These are phyloP conservation scores for Calcarius lapponicus DNA, from an alignment of 2,797 vertebrate species.

Conservation along the genomic window DNA sequence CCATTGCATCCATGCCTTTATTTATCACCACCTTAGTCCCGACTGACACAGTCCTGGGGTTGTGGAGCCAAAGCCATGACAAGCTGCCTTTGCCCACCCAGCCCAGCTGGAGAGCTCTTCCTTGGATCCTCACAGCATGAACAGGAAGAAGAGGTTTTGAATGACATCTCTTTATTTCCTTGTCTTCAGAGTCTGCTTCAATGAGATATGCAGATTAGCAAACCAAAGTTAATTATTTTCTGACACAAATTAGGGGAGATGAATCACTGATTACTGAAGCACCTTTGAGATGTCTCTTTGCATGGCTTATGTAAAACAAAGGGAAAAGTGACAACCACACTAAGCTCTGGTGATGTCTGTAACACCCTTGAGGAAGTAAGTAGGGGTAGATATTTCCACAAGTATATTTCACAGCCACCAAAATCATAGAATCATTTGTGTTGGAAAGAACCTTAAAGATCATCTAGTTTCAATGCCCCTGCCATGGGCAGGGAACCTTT, in stretches of 20 bases:
- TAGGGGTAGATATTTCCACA: background rate
- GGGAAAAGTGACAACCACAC: background rate
- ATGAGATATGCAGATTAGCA: conserved; percentile 45
- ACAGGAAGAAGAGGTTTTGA: background rate
- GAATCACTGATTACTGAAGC: conserved; percentile 46
- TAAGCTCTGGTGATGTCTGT: background rate
- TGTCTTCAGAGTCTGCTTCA: conserved; percentile 4
- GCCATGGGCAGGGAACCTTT: background rate
- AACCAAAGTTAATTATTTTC: conserved; percentile 41
- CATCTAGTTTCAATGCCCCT: background rate
- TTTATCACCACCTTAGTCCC: background rate
- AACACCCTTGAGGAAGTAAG: background rate
- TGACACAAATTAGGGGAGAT: conserved; percentile 18
- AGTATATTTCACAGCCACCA: background rate
- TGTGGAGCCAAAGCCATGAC: accelerated
- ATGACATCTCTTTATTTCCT: conserved; percentile 8
- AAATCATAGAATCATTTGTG: background rate
- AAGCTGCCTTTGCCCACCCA: background rate
- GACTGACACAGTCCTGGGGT: accelerated
- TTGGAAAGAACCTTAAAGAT: background rate
- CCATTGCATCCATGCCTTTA: background rate
- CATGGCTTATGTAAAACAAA: background rate
- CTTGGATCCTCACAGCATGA: background rate
- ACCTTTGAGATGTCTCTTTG: conserved; percentile 8
- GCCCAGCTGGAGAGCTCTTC: background rate